Base-by-base conservation (phyloP, 1,140 invertebrate genomes). In the Sitobion miscanthi region DNA sequence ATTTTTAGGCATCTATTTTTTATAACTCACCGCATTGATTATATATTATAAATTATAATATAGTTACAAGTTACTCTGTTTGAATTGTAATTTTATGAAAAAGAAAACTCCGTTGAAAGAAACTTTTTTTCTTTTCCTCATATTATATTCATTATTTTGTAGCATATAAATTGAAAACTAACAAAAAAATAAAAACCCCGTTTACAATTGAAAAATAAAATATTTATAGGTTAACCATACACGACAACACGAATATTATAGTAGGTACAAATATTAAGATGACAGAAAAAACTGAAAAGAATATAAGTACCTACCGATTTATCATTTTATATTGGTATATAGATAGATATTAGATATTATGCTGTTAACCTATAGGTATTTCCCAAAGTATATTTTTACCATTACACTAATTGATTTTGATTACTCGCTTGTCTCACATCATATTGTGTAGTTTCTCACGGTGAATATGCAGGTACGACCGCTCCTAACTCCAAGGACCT, bases 201-300 rank as follows among this genome's bases (percentile, higher is more conserved):
- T 57, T 57, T 3, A 38, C 52, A 89, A 89, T 57, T 38, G 6
- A 57, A 89, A 89, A 42, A 89, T 89, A 25, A 89, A 89, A 57
- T 57, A 89, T 89, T 38, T 42, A 89, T 89, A 57, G 9, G 9
- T 42, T 42, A 42, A 42, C 42, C 42, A 4, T 54, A 69, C 30
- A n/a, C 62, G 7, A 62, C 57, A 62, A 62, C 57, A 30, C 5
- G 23, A 62, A 62, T 42, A 42, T 62, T 62, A 62, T 30, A 30
- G 9, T 62, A 0, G 25, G 9, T 14, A 69, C 62, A 69, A 69
- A 2, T 62, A 62, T 62, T 62, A 62, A 62, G 11, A 30, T 11
- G 25, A 62, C 25, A 30, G 14, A 30, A 30, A 62, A 62, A 62
- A 11, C 57, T 62, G 11, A 69, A 62, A 49, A 14, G 47, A 49